A percentile compares a stretch with the other conserved stretches of the same genome.
phyloP scores from a whole-genome alignment of 2,888 invertebrate species.

The Acleris literana region DNA sequence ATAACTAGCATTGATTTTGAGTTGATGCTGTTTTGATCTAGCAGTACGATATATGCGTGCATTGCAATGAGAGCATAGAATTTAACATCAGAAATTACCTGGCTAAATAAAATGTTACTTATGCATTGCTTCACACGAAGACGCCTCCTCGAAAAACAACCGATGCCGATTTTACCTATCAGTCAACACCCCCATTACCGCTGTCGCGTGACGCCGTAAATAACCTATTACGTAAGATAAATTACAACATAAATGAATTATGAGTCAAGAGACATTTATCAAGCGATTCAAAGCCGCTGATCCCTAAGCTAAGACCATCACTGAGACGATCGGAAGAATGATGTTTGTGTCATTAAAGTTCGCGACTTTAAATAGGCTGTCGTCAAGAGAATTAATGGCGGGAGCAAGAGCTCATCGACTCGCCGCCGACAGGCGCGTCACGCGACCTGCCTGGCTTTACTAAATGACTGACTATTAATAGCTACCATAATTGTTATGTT shows the following conservation, averaged over 20 bases:
- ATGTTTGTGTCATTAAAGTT: slow-evolving; percentile 60
- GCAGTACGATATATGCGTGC: no score
- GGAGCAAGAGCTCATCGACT: slow-evolving; percentile 55
- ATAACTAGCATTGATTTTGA: no score
- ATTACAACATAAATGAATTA: slow-evolving; percentile 39
- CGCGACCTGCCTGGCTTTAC: no score
- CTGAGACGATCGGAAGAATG: slow-evolving; percentile 56
- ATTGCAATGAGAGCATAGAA: no score
- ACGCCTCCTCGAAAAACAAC: no score
- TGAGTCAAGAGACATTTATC: slow-evolving; percentile 56
- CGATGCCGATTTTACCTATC: no score
- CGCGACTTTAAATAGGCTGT: slow-evolving; percentile 57
- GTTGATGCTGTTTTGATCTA: no score
- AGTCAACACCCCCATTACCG: background rate
- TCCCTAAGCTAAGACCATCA: slow-evolving; percentile 55
- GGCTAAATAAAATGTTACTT: no score
- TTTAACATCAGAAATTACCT: no score
- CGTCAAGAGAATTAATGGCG: slow-evolving; percentile 66
- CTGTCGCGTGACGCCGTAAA: slow-evolving; percentile 13
- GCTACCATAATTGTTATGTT: no score
- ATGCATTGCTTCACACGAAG: no score
- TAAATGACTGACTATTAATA: no score
- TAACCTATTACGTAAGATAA: slow-evolving; percentile 27
- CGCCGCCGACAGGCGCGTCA: slow-evolving; percentile 21
- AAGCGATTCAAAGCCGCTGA: slow-evolving; percentile 60